These are phyloP conservation scores for Ceriagrion tenellum DNA, from an alignment of 2,888 invertebrate genomes.

Conservation along the genomic window DNA sequence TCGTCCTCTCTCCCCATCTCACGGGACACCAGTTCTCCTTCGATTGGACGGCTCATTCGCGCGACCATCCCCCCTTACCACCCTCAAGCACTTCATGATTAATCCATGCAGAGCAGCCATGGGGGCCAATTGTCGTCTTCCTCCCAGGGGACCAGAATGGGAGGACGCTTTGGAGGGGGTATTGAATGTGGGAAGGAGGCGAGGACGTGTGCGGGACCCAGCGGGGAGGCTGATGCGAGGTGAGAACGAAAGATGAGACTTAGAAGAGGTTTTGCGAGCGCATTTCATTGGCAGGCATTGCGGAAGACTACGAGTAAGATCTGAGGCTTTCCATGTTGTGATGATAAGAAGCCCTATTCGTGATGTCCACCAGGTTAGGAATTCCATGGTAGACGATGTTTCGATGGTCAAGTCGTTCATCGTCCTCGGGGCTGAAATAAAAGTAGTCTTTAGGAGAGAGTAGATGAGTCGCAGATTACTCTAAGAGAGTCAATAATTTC, in stretches of 20 bases:
- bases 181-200: too few relatives aligned
- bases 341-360: too few relatives aligned
- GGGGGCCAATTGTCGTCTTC: constrained; percentile 12
- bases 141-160: neutral
- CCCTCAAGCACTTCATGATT: neutral
- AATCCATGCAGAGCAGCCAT: neutral
- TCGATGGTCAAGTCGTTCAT: too few relatives aligned
- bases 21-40: neutral
- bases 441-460: too few relatives aligned
- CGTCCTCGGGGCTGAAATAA: too few relatives aligned
- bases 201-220: neutral
- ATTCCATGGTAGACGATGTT: too few relatives aligned
- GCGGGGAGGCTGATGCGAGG: neutral
- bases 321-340: too few relatives aligned
- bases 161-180: neutral
- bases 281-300: neutral
- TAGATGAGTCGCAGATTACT: neutral
- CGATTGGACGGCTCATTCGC: too few relatives aligned
- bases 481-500: neutral
- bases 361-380: too few relatives aligned
- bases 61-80: neutral
- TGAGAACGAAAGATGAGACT: neutral
- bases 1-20: neutral
- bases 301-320: neutral
- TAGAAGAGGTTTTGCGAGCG: neutral